Evolutionary conservation across 2,888 invertebrate species (phyloP).

Genomic region (Ypsolopha sequella): DNA sequence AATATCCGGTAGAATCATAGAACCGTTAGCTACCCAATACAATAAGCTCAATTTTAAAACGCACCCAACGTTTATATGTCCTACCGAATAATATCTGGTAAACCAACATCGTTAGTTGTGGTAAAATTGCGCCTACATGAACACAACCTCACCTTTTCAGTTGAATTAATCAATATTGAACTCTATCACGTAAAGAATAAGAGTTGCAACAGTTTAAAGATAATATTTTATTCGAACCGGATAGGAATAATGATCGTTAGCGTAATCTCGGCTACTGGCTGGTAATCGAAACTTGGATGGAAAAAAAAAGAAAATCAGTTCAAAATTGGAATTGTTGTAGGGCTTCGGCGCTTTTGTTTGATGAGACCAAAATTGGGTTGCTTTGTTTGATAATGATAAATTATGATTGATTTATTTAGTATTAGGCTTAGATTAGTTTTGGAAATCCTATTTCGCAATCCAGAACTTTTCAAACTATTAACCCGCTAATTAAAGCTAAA

Average conservation of each 20-base stretch:
- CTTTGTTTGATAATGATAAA: no score
- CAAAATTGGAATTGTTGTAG: not conserved
- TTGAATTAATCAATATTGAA: slow-evolving; percentile 4
- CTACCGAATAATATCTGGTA: slow-evolving; percentile 4
- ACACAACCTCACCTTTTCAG: not conserved
- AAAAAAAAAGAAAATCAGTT: not conserved
- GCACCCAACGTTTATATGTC: not conserved
- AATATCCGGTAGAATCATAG: no score
- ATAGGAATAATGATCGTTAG: slow-evolving; percentile 1
- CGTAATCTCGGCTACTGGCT: slow-evolving; percentile 4
- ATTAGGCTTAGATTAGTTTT: no score
- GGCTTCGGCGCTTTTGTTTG: not conserved
- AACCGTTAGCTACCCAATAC: not conserved
- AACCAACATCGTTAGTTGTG: slow-evolving; percentile 11
- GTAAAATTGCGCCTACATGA: not conserved
- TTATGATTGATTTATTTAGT: no score
- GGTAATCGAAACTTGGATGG: not conserved
- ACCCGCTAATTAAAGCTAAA: no score
- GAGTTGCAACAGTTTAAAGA: not conserved
- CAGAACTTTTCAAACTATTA: no score
- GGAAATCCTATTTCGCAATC: no score
- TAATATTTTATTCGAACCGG: not conserved
- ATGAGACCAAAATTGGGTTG: not conserved
- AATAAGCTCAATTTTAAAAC: not conserved
- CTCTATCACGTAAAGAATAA: not conserved